Evolutionary conservation across 2,797 vertebrate genomes (phyloP), one percentile per base, ranked within the genome.

Genomic region (Pteronotus mesoamericanus): DNA sequence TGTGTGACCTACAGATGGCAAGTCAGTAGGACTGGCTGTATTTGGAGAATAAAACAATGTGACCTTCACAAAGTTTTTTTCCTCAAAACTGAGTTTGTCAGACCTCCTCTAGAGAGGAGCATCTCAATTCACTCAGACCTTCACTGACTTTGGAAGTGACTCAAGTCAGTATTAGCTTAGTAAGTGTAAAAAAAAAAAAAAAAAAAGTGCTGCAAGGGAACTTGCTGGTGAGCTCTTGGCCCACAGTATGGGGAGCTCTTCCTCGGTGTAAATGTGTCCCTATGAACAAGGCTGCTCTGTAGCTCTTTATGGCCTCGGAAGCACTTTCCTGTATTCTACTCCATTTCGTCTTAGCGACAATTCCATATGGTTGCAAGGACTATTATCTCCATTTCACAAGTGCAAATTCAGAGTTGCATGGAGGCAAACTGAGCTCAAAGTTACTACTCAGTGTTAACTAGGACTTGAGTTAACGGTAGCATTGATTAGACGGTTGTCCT

Each of bases 31-130:
- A 64, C n/a, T 37, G 71, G 32, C 10, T 74, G 1, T 34, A 72
- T 85, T 83, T 86, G 39, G 22, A 71, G 37, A 95, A n/a, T 9
- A 78, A 44, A 84, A 78, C n/a, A 69, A 64, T 18, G 26, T 87
- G 48, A 55, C 85, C 42, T 92, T 77, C 22, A n/a, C 24, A 66
- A 80, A 69, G 24, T 5, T n/a, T 85, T 51, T 37, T 26, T 3
- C 16, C 12, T 4, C 3, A 10, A 85, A 68, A 61, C 29, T 24
- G 74, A 83, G 29, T 55, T 78, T 86, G 26, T 87, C 34, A 82
- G 48, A 39, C 2, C 14, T 74, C 14, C 66, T 82, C 22, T 15
- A 61, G 55, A 69, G 57, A 89, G 61, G 37, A 78, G 18, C 4
- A 66, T 34, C 26, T 44, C 32, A n/a, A 26, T 69, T 22, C 2